phyloP scores from a whole-genome alignment of 2,888 invertebrate genomes.

The Shargacucullia verbasci region DNA sequence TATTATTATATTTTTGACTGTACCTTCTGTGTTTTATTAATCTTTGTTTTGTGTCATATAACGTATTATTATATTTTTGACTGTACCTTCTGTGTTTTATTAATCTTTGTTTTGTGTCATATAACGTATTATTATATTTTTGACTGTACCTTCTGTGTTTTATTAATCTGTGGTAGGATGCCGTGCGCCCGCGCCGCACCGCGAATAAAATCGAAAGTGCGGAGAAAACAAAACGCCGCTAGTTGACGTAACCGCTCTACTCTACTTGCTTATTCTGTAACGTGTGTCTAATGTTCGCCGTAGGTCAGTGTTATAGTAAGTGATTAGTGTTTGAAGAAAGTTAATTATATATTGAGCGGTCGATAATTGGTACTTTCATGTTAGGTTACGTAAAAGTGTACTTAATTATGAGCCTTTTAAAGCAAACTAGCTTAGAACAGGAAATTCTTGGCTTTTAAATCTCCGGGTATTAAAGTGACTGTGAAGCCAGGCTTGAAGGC shows the following conservation, averaged over 20 bases:
- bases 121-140: too few relatives aligned
- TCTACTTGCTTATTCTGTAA: constrained; percentile 62
- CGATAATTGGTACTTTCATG: constrained; percentile 15
- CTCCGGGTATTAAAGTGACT: too few relatives aligned
- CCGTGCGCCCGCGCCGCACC: constrained; percentile 62
- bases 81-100: too few relatives aligned
- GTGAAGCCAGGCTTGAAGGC: too few relatives aligned
- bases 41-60: too few relatives aligned
- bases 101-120: too few relatives aligned
- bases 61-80: too few relatives aligned
- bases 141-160: constrained; percentile 14
- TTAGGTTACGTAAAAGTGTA: constrained; percentile 9
- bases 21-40: too few relatives aligned
- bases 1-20: too few relatives aligned
- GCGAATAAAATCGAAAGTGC: constrained; percentile 81
- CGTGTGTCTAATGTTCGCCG: constrained; percentile 33
- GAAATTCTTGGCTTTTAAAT: too few relatives aligned
- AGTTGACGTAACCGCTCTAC: constrained; percentile 69
- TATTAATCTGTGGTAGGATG: constrained; percentile 36
- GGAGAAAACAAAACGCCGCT: constrained; percentile 74
- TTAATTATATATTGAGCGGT: constrained; percentile 17
- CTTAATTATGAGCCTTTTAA: background rate
- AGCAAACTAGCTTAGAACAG: background rate
- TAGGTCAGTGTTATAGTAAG: constrained; percentile 57
- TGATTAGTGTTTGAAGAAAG: constrained; percentile 25